Conservation (phyloP, 2,888 invertebrate species). For the Cryptocephalus moraei region DNA sequence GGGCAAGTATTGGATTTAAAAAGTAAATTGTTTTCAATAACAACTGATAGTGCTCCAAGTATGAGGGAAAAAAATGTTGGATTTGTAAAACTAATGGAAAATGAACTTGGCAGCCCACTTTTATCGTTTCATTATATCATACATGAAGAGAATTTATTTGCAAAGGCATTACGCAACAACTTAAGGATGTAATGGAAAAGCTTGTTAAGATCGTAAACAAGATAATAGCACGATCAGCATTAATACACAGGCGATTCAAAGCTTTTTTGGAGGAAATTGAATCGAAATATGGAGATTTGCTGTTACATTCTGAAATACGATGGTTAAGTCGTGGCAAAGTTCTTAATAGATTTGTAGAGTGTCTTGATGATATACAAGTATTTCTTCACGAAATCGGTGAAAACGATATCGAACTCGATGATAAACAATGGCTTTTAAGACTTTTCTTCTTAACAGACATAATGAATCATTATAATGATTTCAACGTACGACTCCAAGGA, state of each 20-base stretch:
- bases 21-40: constrained; percentile 16
- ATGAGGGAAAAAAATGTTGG: constrained; percentile 18
- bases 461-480: constrained; percentile 11
- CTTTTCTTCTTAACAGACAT: constrained; percentile 12
- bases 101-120: constrained; percentile 14
- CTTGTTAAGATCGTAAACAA: constrained; percentile 14
- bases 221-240: constrained; percentile 18
- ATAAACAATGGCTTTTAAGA: constrained; percentile 13
- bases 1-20: constrained; percentile 16
- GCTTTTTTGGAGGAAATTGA: constrained; percentile 17
- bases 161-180: constrained; percentile 1
- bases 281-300: constrained; percentile 18
- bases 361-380: constrained; percentile 5
- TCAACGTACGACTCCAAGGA: constrained; percentile 14
- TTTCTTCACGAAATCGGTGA: no score
- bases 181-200: constrained; percentile 16
- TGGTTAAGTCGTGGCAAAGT: constrained; percentile 18
- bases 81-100: constrained; percentile 17
- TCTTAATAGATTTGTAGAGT: constrained; percentile 20
- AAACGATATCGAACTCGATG: not conserved
- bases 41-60: constrained; percentile 17
- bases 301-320: constrained; percentile 15
- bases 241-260: constrained; percentile 18
- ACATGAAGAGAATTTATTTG: constrained; percentile 14
- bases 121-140: constrained; percentile 21